These are phyloP conservation scores for Gymnoscopelus microlampas DNA, from an alignment of 2,797 vertebrate species.

Conservation along the genomic window DNA sequence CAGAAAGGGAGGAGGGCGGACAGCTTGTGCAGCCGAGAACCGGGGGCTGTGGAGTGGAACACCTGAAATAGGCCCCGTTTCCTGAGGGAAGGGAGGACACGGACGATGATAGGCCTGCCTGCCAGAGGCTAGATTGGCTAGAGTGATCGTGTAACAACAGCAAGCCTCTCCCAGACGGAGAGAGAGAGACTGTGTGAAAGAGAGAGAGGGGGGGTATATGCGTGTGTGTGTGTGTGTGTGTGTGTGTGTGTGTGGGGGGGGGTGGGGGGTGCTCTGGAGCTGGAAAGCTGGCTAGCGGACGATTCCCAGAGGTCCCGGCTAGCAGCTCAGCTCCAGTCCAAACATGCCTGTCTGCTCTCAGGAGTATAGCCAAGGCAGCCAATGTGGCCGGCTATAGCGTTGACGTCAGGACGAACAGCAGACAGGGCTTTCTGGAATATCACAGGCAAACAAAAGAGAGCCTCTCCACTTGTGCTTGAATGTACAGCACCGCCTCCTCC, in stretches of 20 bases:
- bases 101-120: constrained; percentile 56
- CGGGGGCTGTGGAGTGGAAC: constrained; percentile 65
- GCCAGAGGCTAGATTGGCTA: constrained; percentile 67
- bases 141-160: constrained; percentile 69
- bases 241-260: not conserved
- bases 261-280: constrained; percentile 39
- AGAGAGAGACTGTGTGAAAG: constrained; percentile 51
- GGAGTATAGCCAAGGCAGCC: constrained; percentile 63
- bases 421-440: constrained; percentile 60
- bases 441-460: constrained; percentile 61
- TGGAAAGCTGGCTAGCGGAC: constrained; percentile 58
- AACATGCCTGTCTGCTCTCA: constrained; percentile 73
- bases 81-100: constrained; percentile 64
- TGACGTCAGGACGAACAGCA: constrained; percentile 63
- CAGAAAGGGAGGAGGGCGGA: constrained; percentile 32
- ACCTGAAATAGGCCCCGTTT: constrained; percentile 69
- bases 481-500: constrained; percentile 9
- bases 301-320: constrained; percentile 67
- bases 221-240: not conserved
- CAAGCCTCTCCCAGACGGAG: constrained; percentile 67
- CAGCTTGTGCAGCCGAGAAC: constrained; percentile 54
- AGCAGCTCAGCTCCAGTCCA: constrained; percentile 67
- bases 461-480: constrained; percentile 43
- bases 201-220: constrained; percentile 31
- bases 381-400: constrained; percentile 52